These are phyloP conservation scores for Psococerastis gibbosa DNA, from an alignment of 2,888 invertebrate genomes.

Conservation along the genomic window DNA sequence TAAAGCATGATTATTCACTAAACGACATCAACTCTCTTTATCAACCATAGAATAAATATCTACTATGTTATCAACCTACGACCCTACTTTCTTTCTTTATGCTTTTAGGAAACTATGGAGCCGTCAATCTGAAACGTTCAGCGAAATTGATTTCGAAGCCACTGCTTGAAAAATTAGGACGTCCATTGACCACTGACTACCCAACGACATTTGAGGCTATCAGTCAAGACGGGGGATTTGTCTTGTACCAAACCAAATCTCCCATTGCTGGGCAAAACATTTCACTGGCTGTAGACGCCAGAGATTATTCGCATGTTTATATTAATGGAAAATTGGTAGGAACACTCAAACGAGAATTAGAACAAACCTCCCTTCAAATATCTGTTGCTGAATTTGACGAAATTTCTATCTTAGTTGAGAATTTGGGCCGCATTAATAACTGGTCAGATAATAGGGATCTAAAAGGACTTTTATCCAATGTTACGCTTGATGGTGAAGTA, in stretches of 20 bases:
- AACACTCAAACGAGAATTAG: not conserved
- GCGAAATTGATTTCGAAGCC: no score
- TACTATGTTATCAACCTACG: no score
- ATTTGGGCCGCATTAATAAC: conserved; percentile 64
- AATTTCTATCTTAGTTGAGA: conserved; percentile 23
- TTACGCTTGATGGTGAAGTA: conserved; percentile 30
- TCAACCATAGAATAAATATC: no score
- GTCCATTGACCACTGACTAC: no score
- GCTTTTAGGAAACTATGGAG: no score
- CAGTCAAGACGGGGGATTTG: conserved; percentile 38
- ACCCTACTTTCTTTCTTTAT: no score
- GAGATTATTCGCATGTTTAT: conserved; percentile 50
- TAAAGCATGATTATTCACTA: no score
- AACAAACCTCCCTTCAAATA: not conserved
- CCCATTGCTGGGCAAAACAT: conserved; percentile 18
- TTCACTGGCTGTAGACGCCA: conserved; percentile 24
- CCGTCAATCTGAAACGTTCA: no score
- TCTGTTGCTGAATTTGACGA: conserved; percentile 14
- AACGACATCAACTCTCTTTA: no score
- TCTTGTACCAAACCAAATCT: conserved; percentile 40
- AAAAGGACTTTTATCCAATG: conserved; percentile 36
- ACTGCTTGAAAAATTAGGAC: no score
- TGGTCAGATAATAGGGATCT: conserved; percentile 28
- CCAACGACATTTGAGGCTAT: conserved; percentile 44
- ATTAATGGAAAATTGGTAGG: conserved; percentile 28